Evolutionary conservation across 2,113 vertebrate genomes (phyloP), one percentile per base, ranked within the genome.

Genomic region (Rhinolophus ferrumequinum): DNA sequence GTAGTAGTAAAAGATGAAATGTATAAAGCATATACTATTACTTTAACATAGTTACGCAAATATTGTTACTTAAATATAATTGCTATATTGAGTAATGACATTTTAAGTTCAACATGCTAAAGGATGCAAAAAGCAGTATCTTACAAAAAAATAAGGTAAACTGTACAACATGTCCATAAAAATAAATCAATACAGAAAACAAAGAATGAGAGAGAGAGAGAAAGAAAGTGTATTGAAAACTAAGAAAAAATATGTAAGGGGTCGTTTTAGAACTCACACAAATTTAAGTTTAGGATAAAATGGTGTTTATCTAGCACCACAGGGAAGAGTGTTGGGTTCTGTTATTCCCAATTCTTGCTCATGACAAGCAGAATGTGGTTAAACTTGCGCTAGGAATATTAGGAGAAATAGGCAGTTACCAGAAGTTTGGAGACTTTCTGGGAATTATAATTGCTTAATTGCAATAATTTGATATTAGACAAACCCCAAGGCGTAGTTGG

Each of bases 351-450:
- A 16, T 60, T 66, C 28, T 85, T 12, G 69, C 30, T 58, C 56
- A 73, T 12, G 75, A 47, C 6, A 58, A 70, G n/a, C 26, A 77
- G 24, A 81, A 41, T 90, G 72, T 95, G 93, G 91, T 95, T 81
- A 88, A 81, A 77, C 44, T 94, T 62, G 19, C 85, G 52, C 54
- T 95, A 70, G 54, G 72, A 93, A 93, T 76, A 96, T 76, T 90
- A 88, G 70, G 52, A 93, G 54, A 81, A 58, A 67, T 41, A 35
- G 33, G 28, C 50, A 92, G 64, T 97, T 94, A 84, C 94, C 90
- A 95, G 84, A 96, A 94, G 38, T 93, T 93, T 41, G 79, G 72
- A 92, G 72, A 81, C 50, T 72, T 97, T 96, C 95, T 96, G 96
- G 96, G 73, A 97, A 93, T 93, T 80, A 67, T 47, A 88, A 60